These are phyloP conservation scores for Columba guinea DNA, from an alignment of 2,797 vertebrate species.

Conservation along the genomic window DNA sequence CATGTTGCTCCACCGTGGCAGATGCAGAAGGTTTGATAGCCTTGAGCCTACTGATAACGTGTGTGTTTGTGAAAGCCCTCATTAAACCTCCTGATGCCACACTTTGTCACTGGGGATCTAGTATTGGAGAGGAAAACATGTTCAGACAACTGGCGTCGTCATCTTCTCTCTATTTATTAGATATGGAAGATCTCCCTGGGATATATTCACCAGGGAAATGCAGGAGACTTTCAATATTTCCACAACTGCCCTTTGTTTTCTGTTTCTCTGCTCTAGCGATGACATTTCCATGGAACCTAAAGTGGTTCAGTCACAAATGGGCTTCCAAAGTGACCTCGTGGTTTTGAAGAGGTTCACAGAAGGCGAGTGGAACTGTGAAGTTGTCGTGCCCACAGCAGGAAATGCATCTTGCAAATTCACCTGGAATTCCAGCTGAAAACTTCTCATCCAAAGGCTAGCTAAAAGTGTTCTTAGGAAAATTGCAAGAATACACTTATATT, in stretches of 20 bases:
- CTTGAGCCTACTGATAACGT: slow-evolving; percentile 65
- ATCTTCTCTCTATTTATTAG: neutral
- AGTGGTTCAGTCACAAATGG: neutral
- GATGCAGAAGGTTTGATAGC: slow-evolving; percentile 75
- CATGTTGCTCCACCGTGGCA: slow-evolving; percentile 48
- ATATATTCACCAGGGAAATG: neutral
- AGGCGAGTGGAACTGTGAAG: neutral
- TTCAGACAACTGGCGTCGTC: neutral
- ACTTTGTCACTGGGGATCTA: slow-evolving; percentile 66
- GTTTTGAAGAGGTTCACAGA: neutral
- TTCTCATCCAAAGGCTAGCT: neutral
- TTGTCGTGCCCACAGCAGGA: neutral
- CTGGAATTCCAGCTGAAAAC: neutral
- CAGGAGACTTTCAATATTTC: neutral
- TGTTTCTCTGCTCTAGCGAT: neutral
- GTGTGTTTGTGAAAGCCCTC: slow-evolving; percentile 54
- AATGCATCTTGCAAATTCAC: neutral
- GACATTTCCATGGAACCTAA: neutral
- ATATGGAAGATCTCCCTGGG: neutral
- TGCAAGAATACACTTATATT: neutral
- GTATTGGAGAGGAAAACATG: neutral
- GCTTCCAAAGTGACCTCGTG: neutral
- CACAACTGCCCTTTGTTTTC: neutral
- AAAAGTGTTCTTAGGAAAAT: neutral
- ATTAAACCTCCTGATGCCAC: slow-evolving; percentile 71